These are phyloP conservation scores for Agrilus cyanescens DNA, from an alignment of 2,888 invertebrate genomes.

Conservation along the genomic window DNA sequence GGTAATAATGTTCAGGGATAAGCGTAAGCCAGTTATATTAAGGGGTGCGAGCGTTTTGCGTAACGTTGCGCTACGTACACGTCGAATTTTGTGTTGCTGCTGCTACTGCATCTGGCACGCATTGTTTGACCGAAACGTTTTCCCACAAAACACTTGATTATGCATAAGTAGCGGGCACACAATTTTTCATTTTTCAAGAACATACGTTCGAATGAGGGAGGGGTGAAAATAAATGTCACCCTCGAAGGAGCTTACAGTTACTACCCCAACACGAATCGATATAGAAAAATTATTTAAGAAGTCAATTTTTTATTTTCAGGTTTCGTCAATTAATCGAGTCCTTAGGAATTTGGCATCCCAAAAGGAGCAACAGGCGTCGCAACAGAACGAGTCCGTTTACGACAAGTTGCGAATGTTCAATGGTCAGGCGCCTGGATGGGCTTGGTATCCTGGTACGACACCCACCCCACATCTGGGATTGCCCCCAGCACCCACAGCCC, in stretches of 20 bases:
- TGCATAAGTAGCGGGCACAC: background rate
- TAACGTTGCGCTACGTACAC: constrained; percentile 14
- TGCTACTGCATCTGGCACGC: constrained; percentile 32
- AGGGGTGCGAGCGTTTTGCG: constrained; percentile 17
- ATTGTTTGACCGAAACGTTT: constrained; percentile 31
- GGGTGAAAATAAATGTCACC: background rate
- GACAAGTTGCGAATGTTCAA: constrained; percentile 93
- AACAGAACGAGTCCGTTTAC: constrained; percentile 81
- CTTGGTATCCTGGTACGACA: constrained; percentile 76
- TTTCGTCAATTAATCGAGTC: constrained; percentile 96
- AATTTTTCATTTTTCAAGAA: background rate
- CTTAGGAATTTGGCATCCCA: constrained; percentile 91
- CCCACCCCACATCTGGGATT: constrained; percentile 54
- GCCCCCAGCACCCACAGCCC: constrained; percentile 39
- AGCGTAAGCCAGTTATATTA: constrained; percentile 31
- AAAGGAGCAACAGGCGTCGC: constrained; percentile 82
- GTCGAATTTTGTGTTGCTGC: constrained; percentile 23
- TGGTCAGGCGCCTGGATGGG: constrained; percentile 76
- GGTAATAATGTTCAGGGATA: constrained; percentile 33
- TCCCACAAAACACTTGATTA: constrained; percentile 26
- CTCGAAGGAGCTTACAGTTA: too few relatives aligned
- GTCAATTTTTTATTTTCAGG: constrained; percentile 46
- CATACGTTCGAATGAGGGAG: background rate
- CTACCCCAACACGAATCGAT: background rate
- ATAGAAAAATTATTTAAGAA: background rate